phyloP scores from a whole-genome alignment of 2,888 invertebrate species.

The Aleiodes alternator region DNA sequence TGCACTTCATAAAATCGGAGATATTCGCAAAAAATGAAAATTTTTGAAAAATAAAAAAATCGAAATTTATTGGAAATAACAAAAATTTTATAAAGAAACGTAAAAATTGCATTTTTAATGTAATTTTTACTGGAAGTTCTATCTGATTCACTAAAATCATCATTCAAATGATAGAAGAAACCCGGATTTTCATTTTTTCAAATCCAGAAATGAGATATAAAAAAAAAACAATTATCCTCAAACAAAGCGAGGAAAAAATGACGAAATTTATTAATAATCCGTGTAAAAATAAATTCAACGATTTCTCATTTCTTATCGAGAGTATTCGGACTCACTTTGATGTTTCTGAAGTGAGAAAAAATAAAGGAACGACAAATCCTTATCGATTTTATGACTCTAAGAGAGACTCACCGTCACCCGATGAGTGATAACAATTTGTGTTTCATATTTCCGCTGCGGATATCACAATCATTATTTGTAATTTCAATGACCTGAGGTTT shows the following conservation, averaged over 20 bases:
- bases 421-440: conserved; percentile 14
- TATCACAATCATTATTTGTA: conserved; percentile 11
- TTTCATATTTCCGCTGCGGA: conserved; percentile 36
- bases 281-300: conserved; percentile 6
- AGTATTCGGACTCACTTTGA: conserved; percentile 17
- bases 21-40: too few species aligned
- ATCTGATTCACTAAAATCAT: too few species aligned
- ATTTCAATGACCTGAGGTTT: conserved; percentile 1
- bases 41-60: too few species aligned
- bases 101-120: too few species aligned
- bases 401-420: conserved; percentile 22
- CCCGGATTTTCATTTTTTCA: too few species aligned
- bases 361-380: conserved; percentile 7
- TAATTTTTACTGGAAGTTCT: too few species aligned
- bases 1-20: too few species aligned
- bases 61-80: too few species aligned
- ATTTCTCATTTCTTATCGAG: neutral
- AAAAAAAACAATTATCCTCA: neutral
- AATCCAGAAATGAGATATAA: neutral
- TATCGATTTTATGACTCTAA: conserved; percentile 13
- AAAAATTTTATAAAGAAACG: too few species aligned
- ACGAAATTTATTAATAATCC: conserved; percentile 17
- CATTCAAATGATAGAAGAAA: too few species aligned
- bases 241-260: neutral
- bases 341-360: neutral